phyloP scores from a whole-genome alignment of 2,888 invertebrate genomes.

The Mystacides longicornis region DNA sequence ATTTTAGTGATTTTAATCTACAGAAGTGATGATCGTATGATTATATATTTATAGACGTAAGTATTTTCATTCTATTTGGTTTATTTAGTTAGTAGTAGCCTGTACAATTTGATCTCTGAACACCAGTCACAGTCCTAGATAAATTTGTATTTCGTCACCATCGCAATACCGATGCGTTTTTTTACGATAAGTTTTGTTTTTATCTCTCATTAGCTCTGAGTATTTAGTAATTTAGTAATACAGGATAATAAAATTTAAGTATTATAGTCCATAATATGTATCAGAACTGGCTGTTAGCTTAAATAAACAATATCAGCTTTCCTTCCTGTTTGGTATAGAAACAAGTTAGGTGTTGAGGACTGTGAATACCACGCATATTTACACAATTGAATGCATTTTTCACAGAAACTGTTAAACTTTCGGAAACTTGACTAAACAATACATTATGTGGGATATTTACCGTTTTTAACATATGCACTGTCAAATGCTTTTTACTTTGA shows the following conservation, averaged over 20 bases:
- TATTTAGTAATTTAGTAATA: no score
- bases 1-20: constrained; percentile 11
- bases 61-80: constrained; percentile 11
- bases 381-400: no score
- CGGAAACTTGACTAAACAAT: no score
- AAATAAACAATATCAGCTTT: constrained; percentile 21
- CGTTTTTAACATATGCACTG: no score
- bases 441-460: no score
- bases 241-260: no score
- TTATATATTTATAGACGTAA: constrained; percentile 20
- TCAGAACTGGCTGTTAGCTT: constrained; percentile 19
- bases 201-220: no score
- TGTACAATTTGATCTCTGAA: background rate
- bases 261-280: constrained; percentile 17
- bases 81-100: background rate
- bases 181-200: constrained; percentile 16
- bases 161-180: constrained; percentile 19
- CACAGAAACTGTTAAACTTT: no score
- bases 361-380: no score
- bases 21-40: constrained; percentile 20
- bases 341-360: background rate
- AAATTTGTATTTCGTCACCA: constrained; percentile 19
- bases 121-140: background rate
- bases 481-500: no score
- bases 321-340: background rate